Evolutionary conservation across 2,888 invertebrate genomes (phyloP).

Genomic region (Mesodorylaimus sp.): DNA sequence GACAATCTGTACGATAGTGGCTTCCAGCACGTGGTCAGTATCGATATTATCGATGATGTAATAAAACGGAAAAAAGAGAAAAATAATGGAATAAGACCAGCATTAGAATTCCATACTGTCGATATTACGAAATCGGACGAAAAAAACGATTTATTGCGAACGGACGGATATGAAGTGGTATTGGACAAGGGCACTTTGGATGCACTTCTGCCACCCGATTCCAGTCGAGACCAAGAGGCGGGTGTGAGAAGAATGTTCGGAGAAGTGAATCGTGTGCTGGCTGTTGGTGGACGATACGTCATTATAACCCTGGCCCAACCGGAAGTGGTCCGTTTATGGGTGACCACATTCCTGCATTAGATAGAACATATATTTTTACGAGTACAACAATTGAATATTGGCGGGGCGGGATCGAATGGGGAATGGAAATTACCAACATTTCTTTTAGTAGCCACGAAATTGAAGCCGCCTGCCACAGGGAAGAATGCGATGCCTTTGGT

Average conservation of each 20-base stretch:
- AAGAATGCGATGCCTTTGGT: slow-evolving; percentile 15
- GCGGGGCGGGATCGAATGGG: no score
- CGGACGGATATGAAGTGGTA: slow-evolving; percentile 58
- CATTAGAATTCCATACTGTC: slow-evolving; percentile 49
- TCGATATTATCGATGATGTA: slow-evolving; percentile 72
- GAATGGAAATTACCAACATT: no score
- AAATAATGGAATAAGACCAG: slow-evolving; percentile 47
- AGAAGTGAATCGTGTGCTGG: slow-evolving; percentile 46
- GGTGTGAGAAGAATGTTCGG: slow-evolving; percentile 51
- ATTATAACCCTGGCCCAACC: slow-evolving; percentile 60
- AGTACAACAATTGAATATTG: no score
- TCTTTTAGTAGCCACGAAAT: slow-evolving; percentile 34
- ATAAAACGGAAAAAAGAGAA: slow-evolving; percentile 68
- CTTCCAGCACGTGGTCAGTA: slow-evolving; percentile 64
- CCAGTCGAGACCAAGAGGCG: slow-evolving; percentile 38
- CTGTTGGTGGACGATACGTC: slow-evolving; percentile 59
- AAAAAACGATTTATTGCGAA: slow-evolving; percentile 40
- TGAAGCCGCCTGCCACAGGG: slow-evolving; percentile 27
- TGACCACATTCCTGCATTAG: no score
- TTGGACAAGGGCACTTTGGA: slow-evolving; percentile 93
- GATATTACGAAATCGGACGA: slow-evolving; percentile 13
- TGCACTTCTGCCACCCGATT: slow-evolving; percentile 50
- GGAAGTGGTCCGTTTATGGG: slow-evolving; percentile 50
- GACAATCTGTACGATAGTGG: slow-evolving; percentile 81
- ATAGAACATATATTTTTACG: no score